A percentile compares a stretch with the other conserved stretches of the same genome.
Evolutionary conservation across 2,113 vertebrate genomes (phyloP).

Genomic region (Lasiurus cinereus): DNA sequence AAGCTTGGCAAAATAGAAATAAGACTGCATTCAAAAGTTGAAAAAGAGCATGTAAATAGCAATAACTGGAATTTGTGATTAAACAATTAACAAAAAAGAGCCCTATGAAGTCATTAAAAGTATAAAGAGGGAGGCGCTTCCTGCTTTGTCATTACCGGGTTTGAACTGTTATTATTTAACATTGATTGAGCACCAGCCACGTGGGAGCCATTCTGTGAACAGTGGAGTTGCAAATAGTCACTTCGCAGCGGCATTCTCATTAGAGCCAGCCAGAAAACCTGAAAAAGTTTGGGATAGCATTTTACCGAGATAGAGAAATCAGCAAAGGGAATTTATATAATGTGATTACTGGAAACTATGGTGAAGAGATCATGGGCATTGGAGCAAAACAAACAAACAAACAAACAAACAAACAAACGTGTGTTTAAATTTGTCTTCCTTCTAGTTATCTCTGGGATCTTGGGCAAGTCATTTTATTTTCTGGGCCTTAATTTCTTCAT

Average conservation of each 20-base stretch:
- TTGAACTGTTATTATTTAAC: slow-evolving; percentile 75
- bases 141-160: slow-evolving; percentile 73
- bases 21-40: slow-evolving; percentile 79
- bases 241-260: background rate
- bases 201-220: slow-evolving; percentile 2
- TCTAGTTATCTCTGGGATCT: background rate
- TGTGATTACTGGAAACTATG: fast-evolving
- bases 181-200: slow-evolving; percentile 60
- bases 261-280: background rate
- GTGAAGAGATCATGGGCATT: background rate
- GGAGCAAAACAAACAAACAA: slow-evolving; percentile 10
- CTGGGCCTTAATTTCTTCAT: background rate
- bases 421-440: background rate
- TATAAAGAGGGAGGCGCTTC: slow-evolving; percentile 79
- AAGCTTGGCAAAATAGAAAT: slow-evolving; percentile 82
- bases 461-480: background rate
- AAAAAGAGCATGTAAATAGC: slow-evolving; percentile 79
- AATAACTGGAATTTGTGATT: slow-evolving; percentile 78
- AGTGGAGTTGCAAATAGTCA: background rate
- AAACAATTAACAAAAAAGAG: slow-evolving; percentile 79
- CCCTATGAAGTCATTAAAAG: slow-evolving; percentile 80
- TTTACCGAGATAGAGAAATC: too few species aligned
- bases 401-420: slow-evolving; percentile 12
- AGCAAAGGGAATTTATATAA: background rate
- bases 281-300: background rate